phyloP scores from a whole-genome alignment of 2,113 vertebrate genomes.

The Erinaceus europaeus region DNA sequence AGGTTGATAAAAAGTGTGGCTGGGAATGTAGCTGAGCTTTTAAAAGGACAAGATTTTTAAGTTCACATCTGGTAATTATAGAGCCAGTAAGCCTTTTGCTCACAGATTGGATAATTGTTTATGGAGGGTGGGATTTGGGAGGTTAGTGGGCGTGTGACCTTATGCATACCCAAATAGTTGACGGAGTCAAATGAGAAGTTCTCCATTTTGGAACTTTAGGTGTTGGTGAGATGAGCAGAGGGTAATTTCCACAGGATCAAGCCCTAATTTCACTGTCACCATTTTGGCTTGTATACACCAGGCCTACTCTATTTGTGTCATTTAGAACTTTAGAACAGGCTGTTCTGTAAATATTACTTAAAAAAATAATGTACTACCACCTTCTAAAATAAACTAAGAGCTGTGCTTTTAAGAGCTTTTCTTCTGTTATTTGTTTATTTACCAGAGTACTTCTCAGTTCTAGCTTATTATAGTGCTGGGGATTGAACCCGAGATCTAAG shows the following conservation, averaged over 20 bases:
- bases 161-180: background rate
- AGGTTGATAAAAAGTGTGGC: conserved; percentile 13
- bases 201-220: conserved; percentile 49
- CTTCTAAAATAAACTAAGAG: conserved; percentile 62
- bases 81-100: conserved; percentile 48
- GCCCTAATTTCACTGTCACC: conserved; percentile 74
- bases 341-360: conserved; percentile 71
- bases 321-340: conserved; percentile 59
- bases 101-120: conserved; percentile 56
- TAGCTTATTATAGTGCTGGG: no score
- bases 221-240: conserved; percentile 65
- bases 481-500: no score
- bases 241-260: conserved; percentile 67
- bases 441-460: background rate
- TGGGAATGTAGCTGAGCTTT: conserved; percentile 38
- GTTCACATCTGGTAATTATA: conserved; percentile 69
- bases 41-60: conserved; percentile 37
- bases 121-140: background rate
- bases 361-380: conserved; percentile 46
- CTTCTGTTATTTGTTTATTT: background rate
- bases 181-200: conserved; percentile 24
- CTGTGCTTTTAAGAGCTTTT: conserved; percentile 40
- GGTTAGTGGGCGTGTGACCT: conserved; percentile 61
- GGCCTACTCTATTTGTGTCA: conserved; percentile 66
- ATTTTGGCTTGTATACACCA: conserved; percentile 13